Evolutionary conservation across 1,140 invertebrate genomes (phyloP), one percentile per base, ranked within the genome.

Genomic region (Sycobia sp.): DNA sequence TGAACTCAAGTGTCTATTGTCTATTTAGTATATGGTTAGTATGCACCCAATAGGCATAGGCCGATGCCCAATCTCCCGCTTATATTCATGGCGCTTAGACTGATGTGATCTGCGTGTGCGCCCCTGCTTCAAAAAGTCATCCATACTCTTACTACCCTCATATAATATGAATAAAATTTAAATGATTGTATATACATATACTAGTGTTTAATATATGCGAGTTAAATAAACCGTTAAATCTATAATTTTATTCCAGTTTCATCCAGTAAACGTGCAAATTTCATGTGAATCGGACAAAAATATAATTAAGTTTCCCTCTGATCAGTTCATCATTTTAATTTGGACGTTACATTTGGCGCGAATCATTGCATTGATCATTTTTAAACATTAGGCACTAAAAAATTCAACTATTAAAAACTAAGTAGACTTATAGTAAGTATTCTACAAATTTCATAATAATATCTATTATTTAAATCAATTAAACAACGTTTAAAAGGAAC

Each of bases 291-390:
- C n/a, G 10, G 14, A 18, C 18, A 13, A 41, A 55, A 23, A 3
- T 36, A n/a, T 13, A n/a, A n/a, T n/a, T 51, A 34, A 20, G 34
- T 16, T 32, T 36, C 7, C 16, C 29, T 20, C 27, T 20, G 2
- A 10, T 49, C 29, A 23, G 3, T n/a, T 9, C n/a, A 41, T 61
- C 27, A 53, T 62, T 38, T 44, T 54, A 62, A 46, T 55, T 62
- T 47, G 18, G 32, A 34, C 29, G 43, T 22, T 8, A 49, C 50
- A 62, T 62, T 62, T 62, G 60, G 60, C 60, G 60, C 60, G 51
- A 62, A 62, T 43, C 5, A 46, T 18, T 22, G 55, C 55, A 18
- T 20, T 49, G 51, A 62, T 62, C 60, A 62, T 51, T 55, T 62
- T 55, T 36, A 56, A 62, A 62, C 59, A 54, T 38, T 55, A 47